Base-by-base conservation (phyloP, 2,888 invertebrate genomes). In the Tipula unca region DNA sequence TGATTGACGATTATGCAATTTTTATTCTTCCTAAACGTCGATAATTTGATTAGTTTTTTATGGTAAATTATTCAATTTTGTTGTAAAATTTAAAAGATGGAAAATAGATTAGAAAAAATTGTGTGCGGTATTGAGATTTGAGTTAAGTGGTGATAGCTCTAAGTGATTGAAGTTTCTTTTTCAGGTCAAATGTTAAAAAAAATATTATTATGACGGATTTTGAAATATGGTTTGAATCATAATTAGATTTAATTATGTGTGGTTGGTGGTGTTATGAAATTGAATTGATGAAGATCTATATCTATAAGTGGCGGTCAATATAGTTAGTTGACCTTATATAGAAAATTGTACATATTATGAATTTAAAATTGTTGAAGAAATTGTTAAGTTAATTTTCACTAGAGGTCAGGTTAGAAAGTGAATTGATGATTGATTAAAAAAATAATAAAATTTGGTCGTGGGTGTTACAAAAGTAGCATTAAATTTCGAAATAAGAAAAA, bases 51-150 rank as follows among this genome's bases (percentile, higher is more conserved):
- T 54, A n/a, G n/a, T 54, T 54, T n/a, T n/a, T n/a, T 54, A 69
- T 69, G 69, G 20, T 69, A 69, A 69, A 69, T 69, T 69, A 69
- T 69, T 69, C 69, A 69, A 69, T 69, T 69, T 69, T 69, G n/a
- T 69, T n/a, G 48, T 17, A 48, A 48, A 1, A 69, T 69, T 69
- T 48, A 48, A n/a, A n/a, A 69, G 69, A 69, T 69, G 20, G 69
- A 69, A 69, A 69, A 69, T 69, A 69, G 69, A 69, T 25, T 69
- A 25, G 48, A 69, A 69, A 69, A 17, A 8, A 17, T 25, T 10
- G 69, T 69, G 25, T 69, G 25, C 20, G 25, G 69, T 69, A 69
- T 25, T 48, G 48, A 48, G 17, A 48, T 25, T 69, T 69, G 10
- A 69, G 69, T 4, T 69, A 69, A 69, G 69, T 25, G 25, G 69